Percentiles rank a stretch among this genome's conserved stretches.
Evolutionary conservation across 2,888 invertebrate species (phyloP).

Genomic region (Ennomos fuscantarius): DNA sequence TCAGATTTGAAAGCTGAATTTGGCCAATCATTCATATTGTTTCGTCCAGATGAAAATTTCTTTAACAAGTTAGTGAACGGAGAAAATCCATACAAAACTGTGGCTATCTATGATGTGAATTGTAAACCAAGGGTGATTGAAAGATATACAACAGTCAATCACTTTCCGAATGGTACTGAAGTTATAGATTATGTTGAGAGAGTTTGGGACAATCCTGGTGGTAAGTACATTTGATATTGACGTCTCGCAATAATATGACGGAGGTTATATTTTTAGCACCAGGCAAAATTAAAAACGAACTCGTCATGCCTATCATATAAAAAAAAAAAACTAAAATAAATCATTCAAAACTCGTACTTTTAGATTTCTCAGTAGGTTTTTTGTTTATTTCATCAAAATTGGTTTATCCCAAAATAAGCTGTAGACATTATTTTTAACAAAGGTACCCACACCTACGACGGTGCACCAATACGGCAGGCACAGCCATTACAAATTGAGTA

Average conservation of each 20-base stretch:
- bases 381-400: no score
- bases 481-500: no score
- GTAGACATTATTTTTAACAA: no score
- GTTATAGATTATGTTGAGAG: constrained; percentile 51
- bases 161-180: constrained; percentile 61
- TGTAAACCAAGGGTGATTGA: constrained; percentile 44
- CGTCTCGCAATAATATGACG: no score
- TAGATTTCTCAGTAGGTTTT: no score
- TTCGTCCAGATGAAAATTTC: constrained; percentile 26
- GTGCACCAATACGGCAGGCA: no score
- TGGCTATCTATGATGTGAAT: constrained; percentile 53
- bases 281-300: no score
- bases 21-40: constrained; percentile 14
- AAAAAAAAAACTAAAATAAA: background rate
- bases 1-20: constrained; percentile 9
- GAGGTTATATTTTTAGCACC: no score
- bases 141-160: constrained; percentile 50
- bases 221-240: constrained; percentile 9
- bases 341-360: no score
- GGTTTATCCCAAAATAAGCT: no score
- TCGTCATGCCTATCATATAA: no score
- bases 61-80: constrained; percentile 32
- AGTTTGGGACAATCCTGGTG: constrained; percentile 25
- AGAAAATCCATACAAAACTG: constrained; percentile 36
- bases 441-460: no score